phyloP scores from a whole-genome alignment of 2,113 vertebrate species.

The Ailurus styani region DNA sequence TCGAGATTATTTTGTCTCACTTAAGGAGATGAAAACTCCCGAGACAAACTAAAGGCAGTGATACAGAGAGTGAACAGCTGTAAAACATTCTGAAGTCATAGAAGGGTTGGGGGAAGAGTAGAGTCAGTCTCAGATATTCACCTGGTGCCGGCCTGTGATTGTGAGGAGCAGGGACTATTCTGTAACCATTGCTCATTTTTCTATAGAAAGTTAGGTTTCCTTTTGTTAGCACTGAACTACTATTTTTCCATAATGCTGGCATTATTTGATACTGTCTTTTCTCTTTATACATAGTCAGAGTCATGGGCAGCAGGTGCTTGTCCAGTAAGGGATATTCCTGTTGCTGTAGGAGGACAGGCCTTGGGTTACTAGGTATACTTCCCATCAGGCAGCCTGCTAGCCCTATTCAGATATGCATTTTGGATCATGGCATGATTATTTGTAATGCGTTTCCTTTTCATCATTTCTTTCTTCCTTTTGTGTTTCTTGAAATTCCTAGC shows the following conservation, averaged over 20 bases:
- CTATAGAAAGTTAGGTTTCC: background rate
- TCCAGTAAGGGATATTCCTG: slow-evolving; percentile 70
- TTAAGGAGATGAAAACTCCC: background rate
- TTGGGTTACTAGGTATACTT: slow-evolving; percentile 46
- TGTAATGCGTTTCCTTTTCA: slow-evolving; percentile 61
- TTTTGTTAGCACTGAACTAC: background rate
- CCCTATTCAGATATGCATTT: background rate
- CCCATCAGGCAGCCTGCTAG: slow-evolving; percentile 7
- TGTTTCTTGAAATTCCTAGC: background rate
- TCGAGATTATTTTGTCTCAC: background rate
- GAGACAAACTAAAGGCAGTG: background rate
- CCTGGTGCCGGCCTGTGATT: background rate
- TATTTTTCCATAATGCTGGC: slow-evolving; percentile 24
- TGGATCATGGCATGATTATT: background rate
- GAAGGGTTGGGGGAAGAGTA: rapidly evolving
- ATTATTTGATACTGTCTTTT: slow-evolving; percentile 66
- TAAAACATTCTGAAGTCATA: background rate
- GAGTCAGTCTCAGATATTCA: background rate
- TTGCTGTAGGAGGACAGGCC: slow-evolving; percentile 56
- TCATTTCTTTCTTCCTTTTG: background rate
- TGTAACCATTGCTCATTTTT: background rate
- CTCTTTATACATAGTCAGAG: slow-evolving; percentile 45
- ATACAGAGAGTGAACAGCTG: background rate
- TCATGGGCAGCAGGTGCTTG: slow-evolving; percentile 67
- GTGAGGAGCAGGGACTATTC: background rate